These are phyloP conservation scores for Musca vetustissima DNA, from an alignment of 1,140 invertebrate species.

Conservation along the genomic window DNA sequence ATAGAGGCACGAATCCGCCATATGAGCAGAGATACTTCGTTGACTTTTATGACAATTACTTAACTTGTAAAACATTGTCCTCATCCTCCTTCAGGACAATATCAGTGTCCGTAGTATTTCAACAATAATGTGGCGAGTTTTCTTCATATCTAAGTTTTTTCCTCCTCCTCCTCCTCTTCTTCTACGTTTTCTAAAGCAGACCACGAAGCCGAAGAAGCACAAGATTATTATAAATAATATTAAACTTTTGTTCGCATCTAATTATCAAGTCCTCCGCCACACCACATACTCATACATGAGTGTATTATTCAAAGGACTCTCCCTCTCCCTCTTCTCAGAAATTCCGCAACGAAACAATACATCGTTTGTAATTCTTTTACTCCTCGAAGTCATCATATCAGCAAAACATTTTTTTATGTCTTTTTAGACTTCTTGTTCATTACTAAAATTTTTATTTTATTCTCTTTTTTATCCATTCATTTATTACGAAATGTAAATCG, in stretches of 20 bases:
- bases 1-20: too few relatives aligned
- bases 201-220: too few relatives aligned
- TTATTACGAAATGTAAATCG: too few relatives aligned
- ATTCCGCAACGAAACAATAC: neutral
- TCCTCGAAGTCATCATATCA: conserved; percentile 4
- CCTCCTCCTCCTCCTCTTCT: too few relatives aligned
- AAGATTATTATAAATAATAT: conserved; percentile 23
- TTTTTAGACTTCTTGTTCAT: too few relatives aligned
- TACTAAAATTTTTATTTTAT: too few relatives aligned
- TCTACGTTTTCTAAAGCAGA: too few relatives aligned
- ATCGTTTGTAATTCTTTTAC: neutral
- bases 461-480: too few relatives aligned
- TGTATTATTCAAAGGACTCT: neutral
- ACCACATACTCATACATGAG: neutral
- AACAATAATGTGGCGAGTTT: conserved; percentile 1
- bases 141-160: neutral
- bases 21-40: neutral
- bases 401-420: conserved; percentile 11
- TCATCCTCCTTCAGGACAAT: neutral
- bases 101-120: neutral
- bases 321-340: neutral
- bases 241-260: conserved; percentile 15
- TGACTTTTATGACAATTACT: conserved; percentile 23
- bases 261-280: neutral
- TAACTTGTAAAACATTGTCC: conserved; percentile 16